These are phyloP conservation scores for Petrocephalus sullivani DNA, from an alignment of 2,797 vertebrate species.

Conservation along the genomic window DNA sequence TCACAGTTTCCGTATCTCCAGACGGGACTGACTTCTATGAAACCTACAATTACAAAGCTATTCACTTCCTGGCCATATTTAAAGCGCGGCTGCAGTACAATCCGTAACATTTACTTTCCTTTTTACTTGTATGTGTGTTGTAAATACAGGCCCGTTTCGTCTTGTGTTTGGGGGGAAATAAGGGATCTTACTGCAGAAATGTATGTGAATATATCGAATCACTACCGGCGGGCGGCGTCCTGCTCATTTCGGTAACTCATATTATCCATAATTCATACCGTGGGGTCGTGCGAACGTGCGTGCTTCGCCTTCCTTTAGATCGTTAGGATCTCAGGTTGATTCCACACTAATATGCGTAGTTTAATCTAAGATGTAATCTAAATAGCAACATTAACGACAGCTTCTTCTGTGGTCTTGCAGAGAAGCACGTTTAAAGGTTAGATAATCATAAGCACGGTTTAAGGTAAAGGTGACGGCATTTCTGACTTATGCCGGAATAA, in stretches of 20 bases:
- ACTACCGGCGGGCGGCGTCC: not conserved
- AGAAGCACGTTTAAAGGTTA: not conserved
- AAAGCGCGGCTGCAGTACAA: not conserved
- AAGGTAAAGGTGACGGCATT: not conserved
- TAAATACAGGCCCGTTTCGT: not conserved
- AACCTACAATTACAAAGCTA: not conserved
- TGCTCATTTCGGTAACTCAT: not conserved
- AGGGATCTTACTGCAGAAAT: not conserved
- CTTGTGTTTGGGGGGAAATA: not conserved
- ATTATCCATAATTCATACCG: not conserved
- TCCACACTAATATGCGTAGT: not conserved
- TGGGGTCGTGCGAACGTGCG: not conserved
- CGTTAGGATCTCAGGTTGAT: not conserved
- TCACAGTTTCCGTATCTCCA: not conserved
- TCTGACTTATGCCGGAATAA: not conserved
- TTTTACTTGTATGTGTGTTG: not conserved
- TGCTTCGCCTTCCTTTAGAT: not conserved
- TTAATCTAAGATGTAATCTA: not conserved
- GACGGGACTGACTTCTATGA: not conserved
- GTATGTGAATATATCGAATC: not conserved
- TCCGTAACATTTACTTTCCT: not conserved
- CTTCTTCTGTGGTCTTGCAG: not conserved
- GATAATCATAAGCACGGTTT: not conserved
- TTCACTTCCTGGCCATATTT: not conserved
- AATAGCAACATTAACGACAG: not conserved